These are phyloP conservation scores for Blennius ocellaris DNA, from an alignment of 2,113 vertebrate species.

Conservation along the genomic window DNA sequence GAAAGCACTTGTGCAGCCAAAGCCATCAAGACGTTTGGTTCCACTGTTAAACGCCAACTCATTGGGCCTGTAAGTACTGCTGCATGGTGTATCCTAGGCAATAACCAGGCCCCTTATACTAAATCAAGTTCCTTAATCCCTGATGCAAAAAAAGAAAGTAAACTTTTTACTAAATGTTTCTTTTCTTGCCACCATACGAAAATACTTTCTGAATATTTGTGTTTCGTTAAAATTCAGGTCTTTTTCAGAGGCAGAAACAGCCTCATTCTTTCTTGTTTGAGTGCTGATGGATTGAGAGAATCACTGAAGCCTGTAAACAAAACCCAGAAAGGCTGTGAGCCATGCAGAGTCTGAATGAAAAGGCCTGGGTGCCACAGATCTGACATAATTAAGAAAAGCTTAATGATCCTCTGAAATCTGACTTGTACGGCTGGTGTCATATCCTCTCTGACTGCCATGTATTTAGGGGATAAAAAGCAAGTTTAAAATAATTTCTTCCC, in stretches of 20 bases:
- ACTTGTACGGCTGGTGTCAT: slow-evolving; percentile 53
- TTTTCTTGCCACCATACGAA: slow-evolving; percentile 5
- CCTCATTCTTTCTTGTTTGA: slow-evolving; percentile 37
- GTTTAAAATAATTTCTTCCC: slow-evolving; percentile 16
- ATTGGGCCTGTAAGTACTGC: slow-evolving; percentile 55
- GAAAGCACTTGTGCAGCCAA: slow-evolving; percentile 59
- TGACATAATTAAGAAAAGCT: slow-evolving; percentile 65
- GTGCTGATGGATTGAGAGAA: slow-evolving; percentile 34
- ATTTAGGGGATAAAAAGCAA: slow-evolving; percentile 12
- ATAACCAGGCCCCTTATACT: slow-evolving; percentile 24
- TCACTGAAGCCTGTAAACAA: slow-evolving; percentile 35
- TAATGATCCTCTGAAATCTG: slow-evolving; percentile 62
- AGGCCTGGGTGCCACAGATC: slow-evolving; percentile 51
- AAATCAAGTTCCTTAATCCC: slow-evolving; percentile 14
- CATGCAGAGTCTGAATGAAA: slow-evolving; percentile 48
- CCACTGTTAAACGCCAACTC: slow-evolving; percentile 52
- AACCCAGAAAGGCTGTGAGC: slow-evolving; percentile 28
- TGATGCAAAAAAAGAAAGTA: slow-evolving; percentile 23
- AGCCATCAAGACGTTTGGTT: slow-evolving; percentile 60
- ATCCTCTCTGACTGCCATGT: slow-evolving; percentile 34
- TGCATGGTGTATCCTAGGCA: slow-evolving; percentile 11
- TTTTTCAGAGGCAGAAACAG: slow-evolving; percentile 10
- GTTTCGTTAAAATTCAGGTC: slow-evolving; percentile 24
- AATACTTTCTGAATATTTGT: slow-evolving; percentile 8
- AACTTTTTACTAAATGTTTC: neutral